Base-by-base conservation (phyloP, 2,113 vertebrate species). In the Dromaius novaehollandiae region DNA sequence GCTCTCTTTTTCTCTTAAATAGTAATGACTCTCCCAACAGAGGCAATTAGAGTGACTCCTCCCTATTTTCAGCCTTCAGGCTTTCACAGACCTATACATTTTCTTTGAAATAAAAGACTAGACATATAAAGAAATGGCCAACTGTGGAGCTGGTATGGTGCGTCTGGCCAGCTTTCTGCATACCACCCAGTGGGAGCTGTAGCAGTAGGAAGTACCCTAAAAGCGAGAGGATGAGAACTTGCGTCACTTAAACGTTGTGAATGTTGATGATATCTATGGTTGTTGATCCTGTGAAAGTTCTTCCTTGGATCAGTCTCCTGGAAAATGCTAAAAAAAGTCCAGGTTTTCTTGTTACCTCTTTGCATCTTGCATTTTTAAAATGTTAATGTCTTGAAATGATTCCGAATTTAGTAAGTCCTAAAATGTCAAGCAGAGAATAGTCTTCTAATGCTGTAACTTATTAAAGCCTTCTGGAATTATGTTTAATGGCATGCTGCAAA, bases 381-480 rank as follows among this genome's bases (percentile, higher is more conserved):
- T n/a, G 4, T 21, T 77, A 12, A 58, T 91, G n/a, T 48, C 75
- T 91, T 93, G 36, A 95, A 91, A 89, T 66, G 16, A 55, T 82
- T 87, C 40, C 58, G 63, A 83, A 30, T 83, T 80, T 87, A 77
- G 4, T 58, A 50, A 70, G 53, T 82, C 61, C 66, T 80, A 74
- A 89, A 95, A 77, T 55, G 26, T 84, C 61, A 24, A 13, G 65
- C 65, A 82, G 76, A 94, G 64, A 89, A 80, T 78, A 50, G 28
- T 90, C 55, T 66, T 91, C 86, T 94, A 74, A 84, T 93, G 73
- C 46, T 91, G 87, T 85, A 93, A 76, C 64, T 93, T 83, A 82
- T 75, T 95, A 90, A 78, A 89, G 73, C 68, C 82, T 93, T 94
- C 90, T 94, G 86, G 95, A 96, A 86, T 91, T 95, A 82, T 18